Base-by-base conservation (phyloP, 2,888 invertebrate species). In the Chloromyia formosa region DNA sequence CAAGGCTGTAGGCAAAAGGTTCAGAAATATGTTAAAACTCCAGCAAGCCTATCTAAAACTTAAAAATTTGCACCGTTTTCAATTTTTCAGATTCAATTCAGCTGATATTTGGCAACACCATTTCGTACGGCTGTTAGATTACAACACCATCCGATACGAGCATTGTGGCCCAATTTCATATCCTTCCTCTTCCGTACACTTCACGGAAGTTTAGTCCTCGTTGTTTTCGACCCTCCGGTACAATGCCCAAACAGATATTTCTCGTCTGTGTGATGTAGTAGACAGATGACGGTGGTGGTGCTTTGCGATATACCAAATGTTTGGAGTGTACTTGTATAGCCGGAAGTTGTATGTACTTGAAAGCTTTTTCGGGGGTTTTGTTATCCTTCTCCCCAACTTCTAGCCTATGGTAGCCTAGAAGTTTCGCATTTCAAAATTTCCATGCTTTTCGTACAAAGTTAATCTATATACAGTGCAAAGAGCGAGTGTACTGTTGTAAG, bases 331-430 rank as follows among this genome's bases (percentile, higher is more conserved):
- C 74, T 76, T 71, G 71, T 71, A 71, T 56, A 71, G 58, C 56
- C 71, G 71, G 71, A 71, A 71, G 71, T 71, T 71, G 71, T 56
- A 56, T 71, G 71, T 71, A 58, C 40, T 71, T 45, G 49, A 42
- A 71, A 58, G 49, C 53, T 49, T 71, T 71, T 71, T 71, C 0
- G 56, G 71, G 58, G 27, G 45, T 69, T 35, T 60, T 58, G 62
- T 66, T 66, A 12, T 49, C 66, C 66, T 66, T 66, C 42, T 3
- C 9, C 35, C 49, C 5, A 10, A 14, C 45, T 20, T 40, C 10
- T 22, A 35, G 9, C 10, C 42, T 49, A 35, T 35, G 7, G 2
- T 7, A 2, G 27, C 2, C 27, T 2, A 35, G 3, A 7, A 35
- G 27, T 35, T 35, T 35, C 3, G 27, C 27, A 35, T 4, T 35